phyloP scores from a whole-genome alignment of 2,113 vertebrate genomes.

The Rhinogobius similis region DNA sequence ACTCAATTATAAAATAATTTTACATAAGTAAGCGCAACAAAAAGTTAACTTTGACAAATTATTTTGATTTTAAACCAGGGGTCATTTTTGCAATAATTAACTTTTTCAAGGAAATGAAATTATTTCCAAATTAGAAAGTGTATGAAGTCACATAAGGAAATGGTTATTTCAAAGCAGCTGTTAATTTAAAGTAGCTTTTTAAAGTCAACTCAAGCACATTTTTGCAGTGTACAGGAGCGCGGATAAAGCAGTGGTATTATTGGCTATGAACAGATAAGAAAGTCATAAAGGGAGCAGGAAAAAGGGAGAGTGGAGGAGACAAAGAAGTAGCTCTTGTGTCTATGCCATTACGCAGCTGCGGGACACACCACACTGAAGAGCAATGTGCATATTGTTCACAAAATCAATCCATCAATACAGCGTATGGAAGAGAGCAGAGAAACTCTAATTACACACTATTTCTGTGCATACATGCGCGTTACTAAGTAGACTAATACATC shows the following conservation, averaged over 20 bases:
- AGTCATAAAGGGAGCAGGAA: conserved; percentile 46
- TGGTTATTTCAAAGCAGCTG: conserved; percentile 4
- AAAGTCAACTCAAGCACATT: conserved; percentile 1
- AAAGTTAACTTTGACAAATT: background rate
- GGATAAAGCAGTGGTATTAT: conserved; percentile 54
- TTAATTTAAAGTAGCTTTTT: conserved; percentile 2
- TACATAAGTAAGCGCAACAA: background rate
- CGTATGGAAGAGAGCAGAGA: conserved; percentile 20
- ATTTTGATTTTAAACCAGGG: background rate
- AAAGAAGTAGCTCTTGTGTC: conserved; percentile 34
- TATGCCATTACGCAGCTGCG: conserved; percentile 40
- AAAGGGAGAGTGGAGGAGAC: conserved; percentile 26
- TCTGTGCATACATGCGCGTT: conserved; percentile 25
- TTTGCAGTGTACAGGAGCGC: conserved; percentile 21
- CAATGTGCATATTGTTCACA: conserved; percentile 45
- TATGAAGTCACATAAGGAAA: background rate
- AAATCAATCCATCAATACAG: conserved; percentile 40
- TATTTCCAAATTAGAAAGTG: conserved; percentile 3
- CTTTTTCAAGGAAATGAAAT: background rate
- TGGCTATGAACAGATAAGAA: conserved; percentile 62
- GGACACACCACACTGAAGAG: conserved; percentile 29
- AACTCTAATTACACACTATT: conserved; percentile 43
- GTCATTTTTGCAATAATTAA: conserved; percentile 6
- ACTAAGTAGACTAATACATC: conserved; percentile 26
- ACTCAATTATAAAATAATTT: conserved; percentile 6